Conservation (phyloP, 2,797 vertebrate genomes). For the Ctenosaura bakeri region DNA sequence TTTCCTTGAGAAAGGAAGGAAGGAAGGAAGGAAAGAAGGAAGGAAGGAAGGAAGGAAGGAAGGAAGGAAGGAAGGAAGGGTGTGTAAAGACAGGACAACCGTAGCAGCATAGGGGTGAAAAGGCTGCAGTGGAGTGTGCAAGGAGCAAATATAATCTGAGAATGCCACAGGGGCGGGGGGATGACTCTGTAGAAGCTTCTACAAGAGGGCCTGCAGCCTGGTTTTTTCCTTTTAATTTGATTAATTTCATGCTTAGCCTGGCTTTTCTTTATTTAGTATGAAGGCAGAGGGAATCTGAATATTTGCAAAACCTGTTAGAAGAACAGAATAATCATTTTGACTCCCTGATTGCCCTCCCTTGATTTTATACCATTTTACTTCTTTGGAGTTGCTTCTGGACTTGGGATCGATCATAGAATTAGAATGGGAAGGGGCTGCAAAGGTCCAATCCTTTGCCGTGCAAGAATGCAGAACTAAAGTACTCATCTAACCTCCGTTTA, state of each 20-base stretch:
- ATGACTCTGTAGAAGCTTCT: conserved; percentile 16
- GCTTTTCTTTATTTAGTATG: not conserved
- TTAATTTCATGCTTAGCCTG: conserved; percentile 34
- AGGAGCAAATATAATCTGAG: conserved; percentile 2
- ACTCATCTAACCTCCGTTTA: too few relatives aligned
- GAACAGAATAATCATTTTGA: not conserved
- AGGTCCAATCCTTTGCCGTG: too few relatives aligned
- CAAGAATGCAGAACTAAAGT: too few relatives aligned
- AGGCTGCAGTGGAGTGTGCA: not conserved
- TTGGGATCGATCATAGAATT: not conserved
- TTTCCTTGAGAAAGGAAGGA: not conserved
- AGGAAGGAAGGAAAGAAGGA: accelerated
- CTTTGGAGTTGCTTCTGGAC: not conserved
- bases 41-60: accelerated
- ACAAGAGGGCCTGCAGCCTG: accelerated
- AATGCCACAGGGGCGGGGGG: not conserved
- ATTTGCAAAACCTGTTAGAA: not conserved
- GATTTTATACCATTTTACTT: not conserved
- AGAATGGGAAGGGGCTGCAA: too few relatives aligned
- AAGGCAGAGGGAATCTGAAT: not conserved
- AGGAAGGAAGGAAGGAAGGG: accelerated
- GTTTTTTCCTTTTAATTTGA: not conserved
- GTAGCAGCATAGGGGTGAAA: accelerated
- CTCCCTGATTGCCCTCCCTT: not conserved
- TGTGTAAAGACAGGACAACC: not conserved